These are phyloP conservation scores for Macrotis lagotis DNA, from an alignment of 2,113 vertebrate species.

Conservation along the genomic window DNA sequence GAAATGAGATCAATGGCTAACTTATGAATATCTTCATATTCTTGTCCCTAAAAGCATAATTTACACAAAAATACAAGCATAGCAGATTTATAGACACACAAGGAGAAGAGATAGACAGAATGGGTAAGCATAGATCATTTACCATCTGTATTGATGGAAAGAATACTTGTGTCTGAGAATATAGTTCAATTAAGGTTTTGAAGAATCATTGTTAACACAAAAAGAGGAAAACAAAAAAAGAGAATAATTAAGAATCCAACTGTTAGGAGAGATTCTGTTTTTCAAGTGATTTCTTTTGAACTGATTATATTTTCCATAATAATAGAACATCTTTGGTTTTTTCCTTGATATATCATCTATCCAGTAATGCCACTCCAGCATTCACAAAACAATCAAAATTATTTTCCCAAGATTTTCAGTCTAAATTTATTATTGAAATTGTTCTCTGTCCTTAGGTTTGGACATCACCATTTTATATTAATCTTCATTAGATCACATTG, in stretches of 20 bases:
- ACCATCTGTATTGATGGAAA: background rate
- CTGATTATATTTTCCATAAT: background rate
- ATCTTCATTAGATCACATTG: constrained; percentile 69
- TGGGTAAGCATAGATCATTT: background rate
- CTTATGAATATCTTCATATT: background rate
- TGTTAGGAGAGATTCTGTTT: background rate
- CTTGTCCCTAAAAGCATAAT: no score
- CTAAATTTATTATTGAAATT: constrained; percentile 54
- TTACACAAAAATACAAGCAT: background rate
- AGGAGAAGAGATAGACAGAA: background rate
- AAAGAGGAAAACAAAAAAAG: background rate
- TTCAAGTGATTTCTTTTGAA: constrained; percentile 12
- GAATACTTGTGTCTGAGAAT: background rate
- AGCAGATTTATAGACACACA: background rate
- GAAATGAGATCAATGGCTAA: no score
- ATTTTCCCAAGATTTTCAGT: constrained; percentile 42
- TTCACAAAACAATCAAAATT: constrained; percentile 27
- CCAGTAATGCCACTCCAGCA: background rate
- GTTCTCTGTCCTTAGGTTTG: constrained; percentile 48
- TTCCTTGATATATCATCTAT: background rate
- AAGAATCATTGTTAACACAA: background rate
- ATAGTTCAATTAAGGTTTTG: background rate
- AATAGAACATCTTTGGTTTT: background rate
- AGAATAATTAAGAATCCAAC: constrained; percentile 4
- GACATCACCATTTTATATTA: constrained; percentile 59